Evolutionary conservation across 2,113 vertebrate species (phyloP).

Genomic region (Pituophis catenifer): DNA sequence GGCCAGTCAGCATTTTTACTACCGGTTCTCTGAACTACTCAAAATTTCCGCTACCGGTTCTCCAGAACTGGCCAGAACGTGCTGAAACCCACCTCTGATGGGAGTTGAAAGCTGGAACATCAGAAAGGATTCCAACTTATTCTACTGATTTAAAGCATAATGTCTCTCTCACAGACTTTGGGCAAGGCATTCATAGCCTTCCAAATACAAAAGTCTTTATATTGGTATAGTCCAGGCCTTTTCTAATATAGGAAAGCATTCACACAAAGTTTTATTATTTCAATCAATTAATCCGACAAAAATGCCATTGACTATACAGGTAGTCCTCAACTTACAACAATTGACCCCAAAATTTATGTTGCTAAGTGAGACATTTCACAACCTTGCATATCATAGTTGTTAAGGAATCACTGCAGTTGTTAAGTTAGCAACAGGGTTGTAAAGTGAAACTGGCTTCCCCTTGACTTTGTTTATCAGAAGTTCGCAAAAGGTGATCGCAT

Average conservation of each 20-base stretch:
- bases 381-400: neutral
- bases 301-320: neutral
- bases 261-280: neutral
- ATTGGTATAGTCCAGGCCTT: neutral
- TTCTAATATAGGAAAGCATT: neutral
- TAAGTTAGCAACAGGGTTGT: neutral
- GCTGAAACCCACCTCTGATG: no score
- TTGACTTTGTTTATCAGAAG: neutral
- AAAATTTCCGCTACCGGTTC: no score
- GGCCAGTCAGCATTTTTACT: no score
- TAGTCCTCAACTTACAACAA: neutral
- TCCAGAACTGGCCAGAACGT: no score
- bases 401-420: neutral
- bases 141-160: neutral
- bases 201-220: neutral
- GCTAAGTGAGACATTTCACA: neutral
- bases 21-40: no score
- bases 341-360: neutral
- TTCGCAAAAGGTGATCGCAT: neutral
- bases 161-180: neutral
- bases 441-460: neutral
- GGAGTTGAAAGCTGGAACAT: neutral
- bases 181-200: neutral
- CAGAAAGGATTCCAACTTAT: neutral
- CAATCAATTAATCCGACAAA: neutral